Evolutionary conservation across 1,140 invertebrate species (phyloP), one percentile per base, ranked within the genome.

Genomic region (Chironomus striatipennis): DNA sequence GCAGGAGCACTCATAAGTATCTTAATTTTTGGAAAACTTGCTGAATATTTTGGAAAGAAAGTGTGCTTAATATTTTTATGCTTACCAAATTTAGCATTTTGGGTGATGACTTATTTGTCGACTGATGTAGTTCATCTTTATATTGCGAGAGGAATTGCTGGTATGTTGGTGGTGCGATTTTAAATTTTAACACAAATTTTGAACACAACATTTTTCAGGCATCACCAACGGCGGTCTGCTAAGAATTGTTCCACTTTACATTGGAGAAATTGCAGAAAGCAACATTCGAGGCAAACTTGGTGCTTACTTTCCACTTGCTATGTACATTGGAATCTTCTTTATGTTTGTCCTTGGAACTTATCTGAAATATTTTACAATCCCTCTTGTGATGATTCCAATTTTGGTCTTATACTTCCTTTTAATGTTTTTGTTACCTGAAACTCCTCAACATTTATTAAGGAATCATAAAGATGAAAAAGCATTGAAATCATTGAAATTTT

Each of bases 141-240:
- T 42, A 76, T 81, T 20, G 82, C 81, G 9, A 78, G 84, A 42
- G 79, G 83, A 10, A 57, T 85, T 0, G 77, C 77, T 18, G 84
- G 84, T 47, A 75, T 84, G 24, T 34, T 1, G n/a, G n/a, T n/a
- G n/a, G n/a, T n/a, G n/a, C n/a, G n/a, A n/a, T n/a, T n/a, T n/a
- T n/a, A n/a, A n/a, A n/a, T n/a, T n/a, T n/a, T n/a, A n/a, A n/a
- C n/a, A n/a, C n/a, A n/a, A n/a, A n/a, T n/a, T n/a, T n/a, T n/a
- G n/a, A n/a, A n/a, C n/a, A n/a, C 5, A 34, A 34, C 5, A 34
- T 34, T 34, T 34, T 34, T 5, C 24, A 34, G 24, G 24, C 24
- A 34, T 34, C 7, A 79, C 79, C 0, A 78, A 80, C 15, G 80
- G 80, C 8, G 76, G 79, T 74, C 77, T 78, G 74, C 81, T 77